Base-by-base conservation (phyloP, 2,888 invertebrate genomes). In the Plebejus melissa region DNA sequence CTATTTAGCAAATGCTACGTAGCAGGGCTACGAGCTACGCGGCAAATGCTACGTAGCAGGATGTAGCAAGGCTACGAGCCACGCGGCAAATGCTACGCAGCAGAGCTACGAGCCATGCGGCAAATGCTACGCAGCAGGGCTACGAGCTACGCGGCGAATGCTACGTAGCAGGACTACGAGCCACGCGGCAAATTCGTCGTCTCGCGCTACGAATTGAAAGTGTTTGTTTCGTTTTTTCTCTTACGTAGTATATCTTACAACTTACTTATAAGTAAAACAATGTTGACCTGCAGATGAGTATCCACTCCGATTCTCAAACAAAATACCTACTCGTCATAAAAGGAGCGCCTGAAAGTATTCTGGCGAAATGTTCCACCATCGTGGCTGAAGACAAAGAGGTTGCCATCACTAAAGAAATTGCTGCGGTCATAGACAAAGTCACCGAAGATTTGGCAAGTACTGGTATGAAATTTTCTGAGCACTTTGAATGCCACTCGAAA, bases 301-400 rank as follows among this genome's bases (percentile, higher is more conserved):
- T 99, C 96, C 81, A 95, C 97, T 83, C 98, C 83, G 97, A 98
- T 85, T 94, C 96, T 28, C 95, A 95, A 81, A 96, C 96, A 84
- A 95, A 96, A 79, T 96, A 97, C 87, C 88, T 98, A 78, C 94
- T 97, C 85, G 98, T 96, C 74, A 99, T 99, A 98, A 99, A 99
- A 96, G 99, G 99, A 75, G 98, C 98, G 77, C 98, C 99, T 1
- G 99, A 99, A 92, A 95, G 97, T 80, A 97, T 99, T 81, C 90
- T 99, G 77, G 96, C 97, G 83, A 95, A 97, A 77, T 97, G 98
- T 89, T 94, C 95, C 41, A 97, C 97, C 54, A 96, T 98, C 80
- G 96, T 97, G 85, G 95, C 96, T 79, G 97, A 97, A 79, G 96
- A 97, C 85, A 97, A 97, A 83, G 96, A 96, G 84, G 94, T 94